These are phyloP conservation scores for Fundulus diaphanus DNA, from an alignment of 2,797 vertebrate species.

Conservation along the genomic window DNA sequence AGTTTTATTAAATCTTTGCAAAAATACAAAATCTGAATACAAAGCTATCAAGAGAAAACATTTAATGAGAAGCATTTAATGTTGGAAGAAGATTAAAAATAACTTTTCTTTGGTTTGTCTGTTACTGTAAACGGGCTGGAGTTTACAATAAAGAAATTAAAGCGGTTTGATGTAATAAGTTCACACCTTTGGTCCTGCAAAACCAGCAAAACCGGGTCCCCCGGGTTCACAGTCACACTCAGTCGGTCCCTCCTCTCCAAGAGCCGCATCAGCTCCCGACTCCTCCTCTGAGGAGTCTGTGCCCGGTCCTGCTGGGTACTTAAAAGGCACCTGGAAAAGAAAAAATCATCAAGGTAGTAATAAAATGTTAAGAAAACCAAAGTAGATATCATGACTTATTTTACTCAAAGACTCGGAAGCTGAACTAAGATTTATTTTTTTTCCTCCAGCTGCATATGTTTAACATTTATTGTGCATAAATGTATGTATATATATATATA, in stretches of 20 bases:
- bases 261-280: constrained; percentile 48
- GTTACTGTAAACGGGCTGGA: accelerated
- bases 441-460: no score
- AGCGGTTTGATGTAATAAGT: neutral
- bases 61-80: neutral
- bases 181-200: constrained; percentile 79
- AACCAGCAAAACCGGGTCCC: constrained; percentile 77
- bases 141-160: neutral
- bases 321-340: constrained; percentile 60
- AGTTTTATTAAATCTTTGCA: neutral
- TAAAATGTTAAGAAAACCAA: neutral
- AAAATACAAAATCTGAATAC: neutral
- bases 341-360: neutral
- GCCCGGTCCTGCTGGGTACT: constrained; percentile 26
- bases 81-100: neutral
- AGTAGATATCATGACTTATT: neutral
- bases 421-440: neutral
- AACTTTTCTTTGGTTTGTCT: neutral
- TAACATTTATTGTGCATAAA: neutral
- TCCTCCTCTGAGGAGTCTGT: constrained; percentile 67
- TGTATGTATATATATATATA: no score
- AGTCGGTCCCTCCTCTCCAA: constrained; percentile 67
- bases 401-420: neutral
- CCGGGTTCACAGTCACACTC: constrained; percentile 80
- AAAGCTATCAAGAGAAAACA: neutral